Base-by-base conservation (phyloP, 2,888 invertebrate genomes). In the Platycnemis pennipes region DNA sequence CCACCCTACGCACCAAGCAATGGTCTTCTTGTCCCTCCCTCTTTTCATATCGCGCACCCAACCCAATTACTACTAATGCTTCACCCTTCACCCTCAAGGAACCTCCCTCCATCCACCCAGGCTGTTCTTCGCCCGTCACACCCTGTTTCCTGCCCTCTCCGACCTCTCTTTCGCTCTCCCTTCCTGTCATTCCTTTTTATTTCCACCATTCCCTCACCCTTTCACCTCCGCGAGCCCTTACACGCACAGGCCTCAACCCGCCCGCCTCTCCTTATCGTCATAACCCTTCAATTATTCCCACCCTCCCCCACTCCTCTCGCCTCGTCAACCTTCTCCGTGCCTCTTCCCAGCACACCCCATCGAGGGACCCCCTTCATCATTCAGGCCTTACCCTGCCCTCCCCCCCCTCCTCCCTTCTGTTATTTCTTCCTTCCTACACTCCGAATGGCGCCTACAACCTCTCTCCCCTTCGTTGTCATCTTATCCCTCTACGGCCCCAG, bases 261-360 rank as follows among this genome's bases (percentile, higher is more conserved):
- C 56, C 26, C 42, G 19, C 89, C 22, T 86, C 86, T 87, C 46
- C 87, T 87, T 46, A 46, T 87, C 87, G 46, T n/a, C 87, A 46
- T 87, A 87, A 87, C 87, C 87, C 45, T 45, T 46, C 87, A 87
- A 46, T 87, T 46, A 46, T 87, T 87, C n/a, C 46, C 87, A 44
- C 44, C 44, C 87, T 46, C 4, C 46, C n/a, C n/a, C 46, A 19
- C 87, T 45, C 45, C 87, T n/a, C 44, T 45, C 87, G 11, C 26
- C 19, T 46, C n/a, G 44, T 87, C 16, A 26, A 22, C n/a, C 87
- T 87, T 13, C 87, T 26, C 31, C 77, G 31, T 77, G 31, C 37
- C 31, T 11, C 77, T 31, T n/a, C 77, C 13, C 16, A 13, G 13
- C 77, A 37, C 77, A 16, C 37, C 31, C 2, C 77, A 26, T 37